Conservation (phyloP, 2,888 invertebrate species). For the Argyra leucocephala region DNA sequence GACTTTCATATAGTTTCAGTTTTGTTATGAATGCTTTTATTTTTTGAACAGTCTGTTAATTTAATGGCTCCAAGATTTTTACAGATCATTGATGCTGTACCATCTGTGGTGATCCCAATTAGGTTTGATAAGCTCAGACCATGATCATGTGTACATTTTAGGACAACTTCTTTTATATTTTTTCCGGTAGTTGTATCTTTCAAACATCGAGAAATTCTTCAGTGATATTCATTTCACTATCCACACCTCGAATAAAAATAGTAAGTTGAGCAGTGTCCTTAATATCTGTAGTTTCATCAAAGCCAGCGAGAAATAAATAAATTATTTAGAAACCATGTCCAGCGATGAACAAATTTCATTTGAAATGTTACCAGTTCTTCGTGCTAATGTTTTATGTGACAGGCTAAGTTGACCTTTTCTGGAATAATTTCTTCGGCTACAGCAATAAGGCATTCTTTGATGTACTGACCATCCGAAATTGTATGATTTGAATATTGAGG, state of each 20-base stretch:
- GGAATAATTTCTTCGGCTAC: conserved; percentile 7
- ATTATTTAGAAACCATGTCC: background rate
- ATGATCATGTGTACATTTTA: conserved; percentile 7
- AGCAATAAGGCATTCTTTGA: conserved; percentile 8
- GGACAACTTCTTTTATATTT: conserved; percentile 4
- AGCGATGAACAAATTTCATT: background rate
- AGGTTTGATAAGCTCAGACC: background rate
- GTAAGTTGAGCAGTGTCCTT: conserved; percentile 13
- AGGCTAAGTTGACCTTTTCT: conserved; percentile 7
- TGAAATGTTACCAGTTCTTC: conserved; percentile 5
- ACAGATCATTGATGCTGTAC: too few species aligned
- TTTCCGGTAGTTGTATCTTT: conserved; percentile 8
- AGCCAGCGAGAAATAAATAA: conserved; percentile 1
- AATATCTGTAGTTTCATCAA: conserved; percentile 11
- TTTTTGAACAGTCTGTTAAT: too few species aligned
- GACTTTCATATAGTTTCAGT: too few species aligned
- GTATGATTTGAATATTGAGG: conserved; percentile 7
- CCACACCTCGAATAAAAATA: conserved; percentile 9
- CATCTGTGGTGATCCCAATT: background rate
- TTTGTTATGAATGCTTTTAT: too few species aligned
- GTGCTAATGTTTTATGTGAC: background rate
- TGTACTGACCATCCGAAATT: conserved; percentile 4
- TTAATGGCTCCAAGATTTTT: too few species aligned
- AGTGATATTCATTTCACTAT: conserved; percentile 7
- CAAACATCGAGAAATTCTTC: conserved; percentile 10